Conservation (phyloP, 2,797 vertebrate genomes). For the Naso thynnoides region DNA sequence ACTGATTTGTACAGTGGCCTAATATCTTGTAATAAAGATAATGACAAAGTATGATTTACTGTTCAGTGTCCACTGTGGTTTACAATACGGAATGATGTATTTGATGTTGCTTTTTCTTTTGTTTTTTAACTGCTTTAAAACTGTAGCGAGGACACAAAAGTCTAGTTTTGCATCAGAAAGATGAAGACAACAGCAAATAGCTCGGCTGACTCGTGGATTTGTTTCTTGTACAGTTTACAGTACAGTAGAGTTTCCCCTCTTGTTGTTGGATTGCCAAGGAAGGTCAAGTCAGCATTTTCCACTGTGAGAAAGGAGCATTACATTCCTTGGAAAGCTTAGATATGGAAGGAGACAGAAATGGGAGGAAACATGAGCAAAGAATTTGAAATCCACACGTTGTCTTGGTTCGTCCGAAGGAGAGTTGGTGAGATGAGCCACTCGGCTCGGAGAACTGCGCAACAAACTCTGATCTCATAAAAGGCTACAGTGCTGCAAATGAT, state of each 20-base stretch:
- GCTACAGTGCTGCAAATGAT: conserved; percentile 68
- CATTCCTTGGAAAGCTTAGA: conserved; percentile 55
- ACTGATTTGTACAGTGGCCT: conserved; percentile 86
- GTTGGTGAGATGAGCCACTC: conserved; percentile 34
- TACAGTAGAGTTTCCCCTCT: conserved; percentile 57
- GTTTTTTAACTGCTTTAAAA: conserved; percentile 64
- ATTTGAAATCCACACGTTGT: conserved; percentile 51
- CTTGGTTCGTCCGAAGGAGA: conserved; percentile 31
- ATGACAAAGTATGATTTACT: conserved; percentile 77
- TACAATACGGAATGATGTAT: conserved; percentile 70
- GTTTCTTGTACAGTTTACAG: conserved; percentile 68
- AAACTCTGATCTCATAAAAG: conserved; percentile 58
- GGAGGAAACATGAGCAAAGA: conserved; percentile 42
- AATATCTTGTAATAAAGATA: conserved; percentile 89
- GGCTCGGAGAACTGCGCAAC: conserved; percentile 51
- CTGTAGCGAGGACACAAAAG: conserved; percentile 74
- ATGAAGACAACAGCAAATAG: conserved; percentile 54
- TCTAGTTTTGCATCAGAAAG: conserved; percentile 78
- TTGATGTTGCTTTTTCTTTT: conserved; percentile 69
- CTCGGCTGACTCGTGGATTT: conserved; percentile 62
- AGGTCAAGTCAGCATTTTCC: conserved; percentile 69
- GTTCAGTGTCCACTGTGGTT: conserved; percentile 79
- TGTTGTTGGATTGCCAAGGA: conserved; percentile 67
- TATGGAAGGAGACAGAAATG: conserved; percentile 27
- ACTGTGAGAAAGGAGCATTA: conserved; percentile 73